Percentiles rank a stretch among this genome's conserved stretches.
Conservation (phyloP, 2,113 vertebrate genomes). For the Ophthalmolycus amberensis region DNA sequence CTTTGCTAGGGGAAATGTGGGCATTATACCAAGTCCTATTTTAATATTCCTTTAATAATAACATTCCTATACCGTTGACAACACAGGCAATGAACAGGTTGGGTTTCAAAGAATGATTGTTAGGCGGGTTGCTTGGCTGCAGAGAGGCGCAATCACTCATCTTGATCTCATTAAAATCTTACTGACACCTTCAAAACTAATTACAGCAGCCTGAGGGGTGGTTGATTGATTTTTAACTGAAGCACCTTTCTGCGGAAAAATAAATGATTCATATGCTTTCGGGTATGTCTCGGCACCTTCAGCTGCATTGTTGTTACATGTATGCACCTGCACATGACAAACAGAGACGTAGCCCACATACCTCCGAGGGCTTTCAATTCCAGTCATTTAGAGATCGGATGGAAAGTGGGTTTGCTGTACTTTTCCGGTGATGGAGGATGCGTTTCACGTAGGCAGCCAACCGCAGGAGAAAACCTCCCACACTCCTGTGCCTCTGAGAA, state of each 20-base stretch:
- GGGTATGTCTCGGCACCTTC: not conserved
- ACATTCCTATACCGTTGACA: constrained; percentile 48
- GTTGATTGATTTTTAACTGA: constrained; percentile 20
- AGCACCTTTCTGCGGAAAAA: not conserved
- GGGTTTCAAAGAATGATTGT: constrained; percentile 25
- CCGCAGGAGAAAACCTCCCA: constrained; percentile 72
- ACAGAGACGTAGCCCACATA: not conserved
- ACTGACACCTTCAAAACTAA: constrained; percentile 35
- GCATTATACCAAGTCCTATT: constrained; percentile 45
- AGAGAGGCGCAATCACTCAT: constrained; percentile 41
- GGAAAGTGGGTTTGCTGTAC: constrained; percentile 44
- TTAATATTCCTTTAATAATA: constrained; percentile 46
- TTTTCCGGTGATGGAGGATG: constrained; percentile 59
- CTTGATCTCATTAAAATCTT: constrained; percentile 39
- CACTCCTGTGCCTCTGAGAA: constrained; percentile 68
- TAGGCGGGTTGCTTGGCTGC: constrained; percentile 14
- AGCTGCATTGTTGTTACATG: not conserved
- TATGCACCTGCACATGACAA: constrained; percentile 27
- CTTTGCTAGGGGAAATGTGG: constrained; percentile 29
- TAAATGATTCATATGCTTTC: not conserved
- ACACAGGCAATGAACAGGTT: constrained; percentile 33
- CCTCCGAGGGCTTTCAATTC: constrained; percentile 33
- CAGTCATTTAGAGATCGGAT: constrained; percentile 46
- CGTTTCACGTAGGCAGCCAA: constrained; percentile 71
- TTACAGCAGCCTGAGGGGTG: constrained; percentile 17